Conservation (phyloP, 2,113 vertebrate genomes). For the Nicator chloris region DNA sequence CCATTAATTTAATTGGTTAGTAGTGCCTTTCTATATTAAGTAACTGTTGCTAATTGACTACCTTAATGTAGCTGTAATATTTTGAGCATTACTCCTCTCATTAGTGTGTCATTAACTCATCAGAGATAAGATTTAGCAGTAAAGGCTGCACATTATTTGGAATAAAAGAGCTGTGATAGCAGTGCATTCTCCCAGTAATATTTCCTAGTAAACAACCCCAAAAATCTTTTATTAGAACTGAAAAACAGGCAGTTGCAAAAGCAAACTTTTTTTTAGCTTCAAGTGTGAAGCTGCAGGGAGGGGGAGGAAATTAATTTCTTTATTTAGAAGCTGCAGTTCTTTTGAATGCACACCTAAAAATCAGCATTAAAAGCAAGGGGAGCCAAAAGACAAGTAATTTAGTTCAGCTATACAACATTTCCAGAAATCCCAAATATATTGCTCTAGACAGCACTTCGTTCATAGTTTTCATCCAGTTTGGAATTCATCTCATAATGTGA, state of each 20-base stretch:
- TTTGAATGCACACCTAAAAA: slow-evolving; percentile 28
- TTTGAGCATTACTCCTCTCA: slow-evolving; percentile 27
- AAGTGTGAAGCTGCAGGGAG: not conserved
- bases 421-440: slow-evolving; percentile 58
- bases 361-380: slow-evolving; percentile 25
- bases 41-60: slow-evolving; percentile 49
- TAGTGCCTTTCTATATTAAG: slow-evolving; percentile 40
- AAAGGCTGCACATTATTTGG: not conserved
- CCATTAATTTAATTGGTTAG: slow-evolving; percentile 36
- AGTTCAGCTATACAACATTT: slow-evolving; percentile 29
- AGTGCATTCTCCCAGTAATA: not conserved
- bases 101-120: slow-evolving; percentile 47
- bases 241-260: slow-evolving; percentile 1
- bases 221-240: not conserved
- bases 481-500: slow-evolving; percentile 52
- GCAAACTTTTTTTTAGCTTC: not conserved
- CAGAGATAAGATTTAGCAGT: slow-evolving; percentile 5
- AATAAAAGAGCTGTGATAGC: not conserved
- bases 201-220: slow-evolving; percentile 17
- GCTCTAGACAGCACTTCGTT: slow-evolving; percentile 54
- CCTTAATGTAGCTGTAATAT: slow-evolving; percentile 40
- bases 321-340: slow-evolving; percentile 11
- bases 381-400: slow-evolving; percentile 39
- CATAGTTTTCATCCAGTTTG: slow-evolving; percentile 54
- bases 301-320: slow-evolving; percentile 15